These are phyloP conservation scores for Cephalopachus bancanus DNA, from an alignment of 2,797 vertebrate species.

Conservation along the genomic window DNA sequence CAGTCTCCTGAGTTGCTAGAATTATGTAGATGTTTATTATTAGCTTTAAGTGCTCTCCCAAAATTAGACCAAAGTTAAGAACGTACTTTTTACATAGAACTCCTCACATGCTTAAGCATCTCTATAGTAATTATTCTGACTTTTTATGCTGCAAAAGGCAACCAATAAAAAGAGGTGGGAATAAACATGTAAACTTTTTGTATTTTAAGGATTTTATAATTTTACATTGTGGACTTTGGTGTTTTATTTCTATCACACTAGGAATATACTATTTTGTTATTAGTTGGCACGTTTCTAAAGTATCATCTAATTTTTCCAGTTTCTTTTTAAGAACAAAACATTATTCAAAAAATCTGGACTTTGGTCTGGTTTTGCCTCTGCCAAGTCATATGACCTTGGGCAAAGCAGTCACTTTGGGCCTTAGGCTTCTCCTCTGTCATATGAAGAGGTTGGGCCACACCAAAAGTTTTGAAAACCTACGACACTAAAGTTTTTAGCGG, in stretches of 20 bases:
- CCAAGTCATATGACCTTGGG: neutral
- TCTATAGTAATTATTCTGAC: neutral
- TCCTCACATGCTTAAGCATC: neutral
- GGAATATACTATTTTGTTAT: neutral
- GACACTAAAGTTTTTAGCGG: neutral
- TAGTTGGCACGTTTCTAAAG: neutral
- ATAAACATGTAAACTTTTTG: neutral
- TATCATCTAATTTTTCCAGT: neutral
- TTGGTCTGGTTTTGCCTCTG: neutral
- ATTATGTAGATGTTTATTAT: neutral
- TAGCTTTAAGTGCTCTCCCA: neutral
- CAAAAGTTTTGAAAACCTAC: neutral
- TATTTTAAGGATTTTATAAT: neutral
- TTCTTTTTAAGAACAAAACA: neutral
- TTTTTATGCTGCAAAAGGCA: neutral
- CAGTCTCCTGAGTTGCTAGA: no score
- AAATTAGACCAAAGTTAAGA: neutral
- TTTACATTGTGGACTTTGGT: neutral
- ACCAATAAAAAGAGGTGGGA: neutral
- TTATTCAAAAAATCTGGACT: neutral
- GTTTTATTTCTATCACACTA: conserved; percentile 24
- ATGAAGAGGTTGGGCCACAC: neutral
- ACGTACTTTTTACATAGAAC: neutral
- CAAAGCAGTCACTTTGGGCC: neutral
- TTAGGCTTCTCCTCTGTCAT: neutral